A percentile compares a stretch with the other conserved stretches of the same genome.
phyloP scores from a whole-genome alignment of 2,113 vertebrate genomes.

The Herpetotheres cachinnans region DNA sequence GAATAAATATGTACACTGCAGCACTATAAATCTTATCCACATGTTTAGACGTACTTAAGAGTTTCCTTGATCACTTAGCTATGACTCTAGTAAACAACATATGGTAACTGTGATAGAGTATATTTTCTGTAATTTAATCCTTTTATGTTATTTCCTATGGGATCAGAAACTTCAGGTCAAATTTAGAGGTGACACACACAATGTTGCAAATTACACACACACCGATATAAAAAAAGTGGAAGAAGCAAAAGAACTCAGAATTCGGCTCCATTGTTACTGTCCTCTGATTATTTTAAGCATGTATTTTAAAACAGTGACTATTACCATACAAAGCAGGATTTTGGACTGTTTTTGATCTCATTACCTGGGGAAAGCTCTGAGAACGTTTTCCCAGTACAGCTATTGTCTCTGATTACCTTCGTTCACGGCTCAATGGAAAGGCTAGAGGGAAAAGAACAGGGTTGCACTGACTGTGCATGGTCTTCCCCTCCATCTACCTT shows the following conservation, averaged over 20 bases:
- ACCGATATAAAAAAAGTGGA: neutral
- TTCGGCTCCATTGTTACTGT: neutral
- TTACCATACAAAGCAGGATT: neutral
- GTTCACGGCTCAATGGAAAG: neutral
- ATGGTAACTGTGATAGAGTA: constrained; percentile 16
- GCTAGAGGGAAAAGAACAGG: neutral
- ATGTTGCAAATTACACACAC: neutral
- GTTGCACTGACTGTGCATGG: fast-evolving
- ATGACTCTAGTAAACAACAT: constrained; percentile 47
- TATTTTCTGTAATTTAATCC: neutral
- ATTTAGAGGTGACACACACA: neutral
- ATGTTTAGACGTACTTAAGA: neutral
- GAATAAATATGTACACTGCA: neutral
- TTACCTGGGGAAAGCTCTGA: neutral
- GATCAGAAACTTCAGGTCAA: neutral
- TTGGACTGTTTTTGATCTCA: neutral
- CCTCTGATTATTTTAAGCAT: neutral
- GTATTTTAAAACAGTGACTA: neutral
- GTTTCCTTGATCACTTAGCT: constrained; percentile 35
- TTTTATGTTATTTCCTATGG: constrained; percentile 9
- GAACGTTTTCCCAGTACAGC: neutral
- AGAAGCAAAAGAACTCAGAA: neutral
- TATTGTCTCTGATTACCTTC: neutral
- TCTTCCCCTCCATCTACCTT: neutral
- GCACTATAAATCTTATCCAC: constrained; percentile 8